Conservation (phyloP, 2,113 vertebrate genomes). For the Hucho hucho region DNA sequence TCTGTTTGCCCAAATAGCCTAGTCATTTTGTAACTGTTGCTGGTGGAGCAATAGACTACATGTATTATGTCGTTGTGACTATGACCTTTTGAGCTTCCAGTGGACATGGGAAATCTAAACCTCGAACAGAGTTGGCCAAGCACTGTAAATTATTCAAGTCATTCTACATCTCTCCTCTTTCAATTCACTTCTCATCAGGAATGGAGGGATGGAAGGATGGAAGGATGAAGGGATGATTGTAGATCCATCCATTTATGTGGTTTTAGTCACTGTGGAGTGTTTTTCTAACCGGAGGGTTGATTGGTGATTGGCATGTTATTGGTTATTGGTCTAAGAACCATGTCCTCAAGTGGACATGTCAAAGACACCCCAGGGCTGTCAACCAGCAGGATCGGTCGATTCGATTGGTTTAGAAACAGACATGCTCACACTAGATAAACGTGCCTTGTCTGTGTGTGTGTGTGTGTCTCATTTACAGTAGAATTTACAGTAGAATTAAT, state of each 20-base stretch:
- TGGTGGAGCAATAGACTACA: too few relatives aligned
- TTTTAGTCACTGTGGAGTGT: slow-evolving; percentile 18
- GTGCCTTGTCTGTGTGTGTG: not conserved
- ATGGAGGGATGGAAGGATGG: not conserved
- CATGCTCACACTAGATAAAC: slow-evolving; percentile 9
- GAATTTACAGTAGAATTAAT: slow-evolving; percentile 34
- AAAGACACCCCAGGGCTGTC: slow-evolving; percentile 13
- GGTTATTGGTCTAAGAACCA: slow-evolving; percentile 33
- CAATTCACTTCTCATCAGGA: not conserved
- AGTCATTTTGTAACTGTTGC: too few relatives aligned
- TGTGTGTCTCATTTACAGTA: slow-evolving; percentile 6
- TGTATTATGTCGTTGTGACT: too few relatives aligned
- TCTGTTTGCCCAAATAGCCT: too few relatives aligned
- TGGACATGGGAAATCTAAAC: not conserved
- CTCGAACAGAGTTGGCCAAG: too few relatives aligned
- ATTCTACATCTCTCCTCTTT: not conserved
- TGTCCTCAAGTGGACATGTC: not conserved
- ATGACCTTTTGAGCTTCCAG: too few relatives aligned
- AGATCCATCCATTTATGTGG: not conserved
- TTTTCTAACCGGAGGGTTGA: slow-evolving; percentile 22
- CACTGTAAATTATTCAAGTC: not conserved
- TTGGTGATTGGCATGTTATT: slow-evolving; percentile 43
- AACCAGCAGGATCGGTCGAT: slow-evolving; percentile 12
- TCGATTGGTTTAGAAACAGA: slow-evolving; percentile 6
- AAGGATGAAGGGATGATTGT: not conserved